Conservation (phyloP, 2,797 vertebrate genomes). For the Bradypus variegatus region DNA sequence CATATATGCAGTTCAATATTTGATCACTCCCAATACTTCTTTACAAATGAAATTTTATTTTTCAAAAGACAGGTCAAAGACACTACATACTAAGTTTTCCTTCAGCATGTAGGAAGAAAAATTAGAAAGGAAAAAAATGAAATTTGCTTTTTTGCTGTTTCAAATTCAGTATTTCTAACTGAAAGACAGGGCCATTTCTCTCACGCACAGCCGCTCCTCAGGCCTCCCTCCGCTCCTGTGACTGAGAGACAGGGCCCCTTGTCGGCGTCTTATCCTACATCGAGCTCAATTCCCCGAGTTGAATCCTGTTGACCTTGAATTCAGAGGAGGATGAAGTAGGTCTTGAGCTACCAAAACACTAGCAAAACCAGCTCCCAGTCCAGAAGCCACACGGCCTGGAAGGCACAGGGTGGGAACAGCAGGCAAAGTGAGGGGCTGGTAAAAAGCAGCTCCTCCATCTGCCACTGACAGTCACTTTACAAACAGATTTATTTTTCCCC, state of each 20-base stretch:
- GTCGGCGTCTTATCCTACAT: neutral
- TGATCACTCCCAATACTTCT: conserved; percentile 39
- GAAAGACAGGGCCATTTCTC: neutral
- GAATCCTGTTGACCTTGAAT: neutral
- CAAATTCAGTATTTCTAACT: neutral
- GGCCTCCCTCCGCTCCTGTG: neutral
- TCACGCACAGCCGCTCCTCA: neutral
- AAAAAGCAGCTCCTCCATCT: neutral
- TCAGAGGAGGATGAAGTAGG: neutral
- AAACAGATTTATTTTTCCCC: neutral
- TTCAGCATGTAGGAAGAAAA: neutral
- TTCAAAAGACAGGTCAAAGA: conserved; percentile 41
- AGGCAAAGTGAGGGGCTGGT: neutral
- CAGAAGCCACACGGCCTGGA: neutral
- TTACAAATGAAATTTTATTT: conserved; percentile 42
- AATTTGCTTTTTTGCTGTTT: neutral
- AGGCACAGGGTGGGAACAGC: neutral
- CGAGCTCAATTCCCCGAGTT: neutral
- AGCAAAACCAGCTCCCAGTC: neutral
- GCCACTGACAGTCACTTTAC: neutral
- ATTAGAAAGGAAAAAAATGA: neutral
- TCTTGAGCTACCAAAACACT: neutral
- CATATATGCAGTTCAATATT: conserved; percentile 49
- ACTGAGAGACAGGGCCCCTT: neutral
- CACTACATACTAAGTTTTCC: neutral